Conservation (phyloP, 2,888 invertebrate species). For the Pterobdella sp. region DNA sequence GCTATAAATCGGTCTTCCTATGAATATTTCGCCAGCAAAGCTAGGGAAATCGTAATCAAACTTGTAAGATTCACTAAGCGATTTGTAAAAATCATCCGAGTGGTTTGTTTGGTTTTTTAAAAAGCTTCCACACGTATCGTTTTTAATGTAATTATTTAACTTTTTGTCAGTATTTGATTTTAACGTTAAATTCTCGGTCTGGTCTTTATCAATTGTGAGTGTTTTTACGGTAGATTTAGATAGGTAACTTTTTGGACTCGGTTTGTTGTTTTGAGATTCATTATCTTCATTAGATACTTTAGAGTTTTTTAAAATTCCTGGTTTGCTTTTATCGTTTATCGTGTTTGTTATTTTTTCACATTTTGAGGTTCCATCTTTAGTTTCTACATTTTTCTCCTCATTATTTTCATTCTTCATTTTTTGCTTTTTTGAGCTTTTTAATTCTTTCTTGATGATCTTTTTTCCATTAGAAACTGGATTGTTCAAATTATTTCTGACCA, state of each 20-base stretch:
- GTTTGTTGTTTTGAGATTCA: not conserved
- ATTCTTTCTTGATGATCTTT: not conserved
- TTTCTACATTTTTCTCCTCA: not conserved
- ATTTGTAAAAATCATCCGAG: not conserved
- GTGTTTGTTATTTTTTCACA: not conserved
- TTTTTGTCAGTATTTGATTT: not conserved
- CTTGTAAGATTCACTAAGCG: not conserved
- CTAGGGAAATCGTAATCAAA: not conserved
- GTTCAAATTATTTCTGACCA: slow-evolving; percentile 15
- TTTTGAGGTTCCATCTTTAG: not conserved
- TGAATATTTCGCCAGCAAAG: slow-evolving; percentile 17
- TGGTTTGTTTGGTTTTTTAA: not conserved
- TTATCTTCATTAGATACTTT: not conserved
- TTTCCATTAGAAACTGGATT: not conserved
- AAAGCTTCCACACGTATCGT: not conserved
- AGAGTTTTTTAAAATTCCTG: not conserved
- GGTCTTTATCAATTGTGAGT: not conserved
- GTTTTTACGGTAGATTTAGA: not conserved
- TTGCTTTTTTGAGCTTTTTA: not conserved
- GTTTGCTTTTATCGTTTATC: not conserved
- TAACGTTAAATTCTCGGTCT: not conserved
- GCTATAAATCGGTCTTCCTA: slow-evolving; percentile 2
- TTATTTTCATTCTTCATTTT: not conserved
- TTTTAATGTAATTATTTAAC: not conserved
- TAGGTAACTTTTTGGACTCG: not conserved